Percentiles rank a stretch among this genome's conserved stretches.
Evolutionary conservation across 2,888 invertebrate genomes (phyloP).

Genomic region (Marronus borbonicus): DNA sequence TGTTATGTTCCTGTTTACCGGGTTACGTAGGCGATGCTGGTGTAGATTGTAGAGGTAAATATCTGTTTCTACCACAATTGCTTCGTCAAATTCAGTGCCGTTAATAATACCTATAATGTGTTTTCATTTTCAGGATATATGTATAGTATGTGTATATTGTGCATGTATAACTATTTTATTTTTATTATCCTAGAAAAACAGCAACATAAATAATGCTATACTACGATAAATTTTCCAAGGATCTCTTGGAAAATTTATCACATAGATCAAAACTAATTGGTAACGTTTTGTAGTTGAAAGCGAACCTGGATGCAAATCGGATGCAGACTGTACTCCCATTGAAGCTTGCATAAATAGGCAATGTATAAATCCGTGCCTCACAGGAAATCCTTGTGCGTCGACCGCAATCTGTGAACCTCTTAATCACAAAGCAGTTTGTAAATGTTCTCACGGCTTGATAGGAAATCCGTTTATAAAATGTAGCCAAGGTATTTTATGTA

Average conservation of each 20-base stretch:
- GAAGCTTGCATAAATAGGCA: conserved; percentile 81
- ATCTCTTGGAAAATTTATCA: conserved; percentile 30
- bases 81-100: neutral
- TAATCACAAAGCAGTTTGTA: conserved; percentile 84
- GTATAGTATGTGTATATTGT: conserved; percentile 33
- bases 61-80: conserved; percentile 12
- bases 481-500: conserved; percentile 69
- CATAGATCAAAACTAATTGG: conserved; percentile 57
- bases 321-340: conserved; percentile 81
- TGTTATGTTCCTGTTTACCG: conserved; percentile 88
- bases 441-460: conserved; percentile 80
- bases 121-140: conserved; percentile 45
- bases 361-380: conserved; percentile 84
- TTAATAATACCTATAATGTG: neutral
- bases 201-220: conserved; percentile 56
- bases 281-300: conserved; percentile 60
- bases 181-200: conserved; percentile 55
- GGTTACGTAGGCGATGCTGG: conserved; percentile 91
- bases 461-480: conserved; percentile 90
- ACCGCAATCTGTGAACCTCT: conserved; percentile 85
- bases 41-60: conserved; percentile 85
- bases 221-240: conserved; percentile 25
- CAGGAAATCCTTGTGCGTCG: conserved; percentile 81
- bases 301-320: conserved; percentile 78
- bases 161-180: conserved; percentile 18